Evolutionary conservation across 2,113 vertebrate genomes (phyloP), one percentile per base, ranked within the genome.

Genomic region (Megatriorchis doriae): DNA sequence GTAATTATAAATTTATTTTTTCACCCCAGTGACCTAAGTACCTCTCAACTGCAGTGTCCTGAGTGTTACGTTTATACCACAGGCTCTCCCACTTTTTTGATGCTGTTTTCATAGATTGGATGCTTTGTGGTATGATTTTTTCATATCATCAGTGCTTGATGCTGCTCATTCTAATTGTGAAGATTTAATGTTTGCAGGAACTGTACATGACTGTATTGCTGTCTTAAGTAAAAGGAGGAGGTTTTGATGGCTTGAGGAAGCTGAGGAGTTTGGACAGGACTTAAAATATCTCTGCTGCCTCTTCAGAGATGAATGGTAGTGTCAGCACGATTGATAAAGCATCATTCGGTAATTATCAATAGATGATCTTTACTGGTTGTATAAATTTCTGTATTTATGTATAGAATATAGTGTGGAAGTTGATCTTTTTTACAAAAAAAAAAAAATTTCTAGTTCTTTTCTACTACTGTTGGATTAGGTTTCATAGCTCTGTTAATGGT

Each of bases 321-420:
- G 53, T 66, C 70, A 83, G 47, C 77, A 81, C 63, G 59, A 84
- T 84, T 71, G 71, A 78, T 86, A 93, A 89, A 96, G 73, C 92
- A 90, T 97, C 85, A 72, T 80, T 71, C 86, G 52, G n/a, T 90
- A 82, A 93, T 83, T 77, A 66, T 90, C 66, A 85, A 34, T 80
- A 94, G 73, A 81, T 94, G 77, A 73, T 86, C 71, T 95, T 96
- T 65, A 83, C 68, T 90, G 45, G 75, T 95, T 97, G 96, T 97
- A 91, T 95, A 81, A 96, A 96, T 92, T 94, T 75, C 45, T 93
- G 31, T 94, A 86, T 96, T 97, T 97, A 94, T 97, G 71, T 77
- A 59, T 52, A 77, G 62, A 85, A 40, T 94, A 88, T 80, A 79
- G 77, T 80, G 53, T 97, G 61, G 85, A 96, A 96, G 48, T 78